These are phyloP conservation scores for Ichneumon xanthorius DNA, from an alignment of 2,888 invertebrate species.

Conservation along the genomic window DNA sequence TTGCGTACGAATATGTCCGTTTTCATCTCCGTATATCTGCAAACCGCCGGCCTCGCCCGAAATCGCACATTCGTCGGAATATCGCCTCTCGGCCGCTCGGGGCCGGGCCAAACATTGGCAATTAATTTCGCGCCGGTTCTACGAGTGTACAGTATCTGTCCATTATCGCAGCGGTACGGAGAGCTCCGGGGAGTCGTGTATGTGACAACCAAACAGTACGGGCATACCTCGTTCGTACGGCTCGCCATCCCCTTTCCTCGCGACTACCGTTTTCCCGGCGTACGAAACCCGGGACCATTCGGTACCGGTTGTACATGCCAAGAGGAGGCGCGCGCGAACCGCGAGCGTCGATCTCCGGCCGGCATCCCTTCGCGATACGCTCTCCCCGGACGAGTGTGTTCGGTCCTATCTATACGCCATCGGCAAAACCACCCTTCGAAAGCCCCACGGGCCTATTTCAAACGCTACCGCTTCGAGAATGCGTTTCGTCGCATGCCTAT, in stretches of 20 bases:
- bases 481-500: constrained; percentile 67
- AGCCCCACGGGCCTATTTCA: constrained; percentile 52
- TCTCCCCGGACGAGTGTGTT: constrained; percentile 40
- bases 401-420: constrained; percentile 64
- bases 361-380: constrained; percentile 48
- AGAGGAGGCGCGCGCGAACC: constrained; percentile 31
- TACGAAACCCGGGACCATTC: constrained; percentile 16
- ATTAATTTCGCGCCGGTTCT: constrained; percentile 79
- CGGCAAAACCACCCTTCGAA: constrained; percentile 59
- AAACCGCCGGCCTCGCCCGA: neutral
- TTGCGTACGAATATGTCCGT: neutral
- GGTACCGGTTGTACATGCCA: constrained; percentile 20
- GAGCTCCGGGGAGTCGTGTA: constrained; percentile 78
- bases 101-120: constrained; percentile 79
- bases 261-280: constrained; percentile 10
- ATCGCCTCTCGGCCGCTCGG: constrained; percentile 47
- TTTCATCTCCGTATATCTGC: constrained; percentile 1
- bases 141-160: constrained; percentile 78
- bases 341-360: constrained; percentile 45
- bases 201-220: constrained; percentile 77
- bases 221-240: constrained; percentile 3
- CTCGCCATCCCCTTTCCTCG: neutral
- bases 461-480: constrained; percentile 55
- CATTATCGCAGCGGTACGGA: constrained; percentile 75
- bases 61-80: constrained; percentile 21